Evolutionary conservation across 2,888 invertebrate species (phyloP).

Genomic region (Masnerella sp.): DNA sequence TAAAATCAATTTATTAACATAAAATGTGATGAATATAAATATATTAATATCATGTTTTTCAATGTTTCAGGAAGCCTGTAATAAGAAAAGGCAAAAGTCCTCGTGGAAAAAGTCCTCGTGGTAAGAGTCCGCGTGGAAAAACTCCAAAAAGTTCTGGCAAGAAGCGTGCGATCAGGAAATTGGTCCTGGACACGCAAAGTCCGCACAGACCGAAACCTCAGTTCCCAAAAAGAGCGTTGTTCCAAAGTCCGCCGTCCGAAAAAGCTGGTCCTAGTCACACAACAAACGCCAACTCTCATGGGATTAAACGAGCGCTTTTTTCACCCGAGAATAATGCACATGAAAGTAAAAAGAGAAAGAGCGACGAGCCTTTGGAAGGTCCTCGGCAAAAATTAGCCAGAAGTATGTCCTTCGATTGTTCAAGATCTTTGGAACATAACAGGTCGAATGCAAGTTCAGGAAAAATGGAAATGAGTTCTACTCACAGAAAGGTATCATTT

Average conservation of each 20-base stretch:
- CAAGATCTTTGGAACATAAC: slow-evolving; percentile 59
- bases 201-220: slow-evolving; percentile 76
- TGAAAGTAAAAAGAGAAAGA: slow-evolving; percentile 72
- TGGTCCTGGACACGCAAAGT: slow-evolving; percentile 77
- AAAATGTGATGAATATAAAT: too few species aligned
- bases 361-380: slow-evolving; percentile 72
- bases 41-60: too few species aligned
- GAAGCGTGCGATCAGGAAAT: slow-evolving; percentile 78
- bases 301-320: slow-evolving; percentile 84
- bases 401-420: slow-evolving; percentile 81
- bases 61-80: slow-evolving; percentile 75
- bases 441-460: slow-evolving; percentile 41
- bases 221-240: slow-evolving; percentile 85
- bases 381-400: slow-evolving; percentile 71
- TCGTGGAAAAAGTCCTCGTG: slow-evolving; percentile 80
- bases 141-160: slow-evolving; percentile 83
- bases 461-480: slow-evolving; percentile 80
- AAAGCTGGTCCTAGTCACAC: slow-evolving; percentile 75
- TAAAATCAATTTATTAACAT: too few species aligned
- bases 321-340: slow-evolving; percentile 77
- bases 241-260: slow-evolving; percentile 83
- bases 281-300: slow-evolving; percentile 77
- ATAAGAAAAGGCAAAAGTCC: slow-evolving; percentile 78
- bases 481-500: slow-evolving; percentile 82
- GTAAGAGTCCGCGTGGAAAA: slow-evolving; percentile 78